Base-by-base conservation (phyloP, 2,113 vertebrate species). In the Silurus glanis region DNA sequence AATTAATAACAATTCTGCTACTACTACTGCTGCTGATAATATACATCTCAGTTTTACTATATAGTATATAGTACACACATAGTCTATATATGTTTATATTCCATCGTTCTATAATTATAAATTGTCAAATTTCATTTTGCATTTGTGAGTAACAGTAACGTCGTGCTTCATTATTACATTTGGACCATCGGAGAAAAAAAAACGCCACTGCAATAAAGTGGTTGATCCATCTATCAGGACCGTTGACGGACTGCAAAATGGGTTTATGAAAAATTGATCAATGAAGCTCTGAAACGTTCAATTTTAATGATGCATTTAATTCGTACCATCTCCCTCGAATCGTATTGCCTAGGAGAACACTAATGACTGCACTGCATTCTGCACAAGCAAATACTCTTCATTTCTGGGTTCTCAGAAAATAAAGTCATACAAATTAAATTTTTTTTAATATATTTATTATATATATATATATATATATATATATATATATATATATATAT, bases 181-280 rank as follows among this genome's bases (percentile, higher is more conserved):
- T 61, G 51, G 51, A 49, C 23, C 23, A 8, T 37, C 19, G 25
- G 9, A 62, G 13, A 56, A 45, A 69, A 62, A 56, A 23, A 45
- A n/a, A 66, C n/a, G 61, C 28, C 16, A 56, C 25, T 69, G 28
- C 53, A 51, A 47, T 74, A 53, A 82, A 72, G 45, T 82, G 45
- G 75, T 37, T 71, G 13, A 72, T 59, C 28, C 85, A 72, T 74
- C 79, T 74, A 71, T 74, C 56, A 64, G 37, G 45, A 53, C 9
- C 21, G 71, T n/a, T 64, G 45, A 82, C 8, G 45, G 72, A 80
- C 76, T 84, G 55, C 25, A 85, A 79, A 79, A 79, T 67, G 75
- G 64, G 49, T 83, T 66, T 72, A 86, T 83, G 55, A 80, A 79
- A 87, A 87, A 80, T 37, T 72, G 58, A 72, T 82, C 25, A 86